Conservation (phyloP, 2,797 vertebrate genomes). For the Hippoglossus hippoglossus region DNA sequence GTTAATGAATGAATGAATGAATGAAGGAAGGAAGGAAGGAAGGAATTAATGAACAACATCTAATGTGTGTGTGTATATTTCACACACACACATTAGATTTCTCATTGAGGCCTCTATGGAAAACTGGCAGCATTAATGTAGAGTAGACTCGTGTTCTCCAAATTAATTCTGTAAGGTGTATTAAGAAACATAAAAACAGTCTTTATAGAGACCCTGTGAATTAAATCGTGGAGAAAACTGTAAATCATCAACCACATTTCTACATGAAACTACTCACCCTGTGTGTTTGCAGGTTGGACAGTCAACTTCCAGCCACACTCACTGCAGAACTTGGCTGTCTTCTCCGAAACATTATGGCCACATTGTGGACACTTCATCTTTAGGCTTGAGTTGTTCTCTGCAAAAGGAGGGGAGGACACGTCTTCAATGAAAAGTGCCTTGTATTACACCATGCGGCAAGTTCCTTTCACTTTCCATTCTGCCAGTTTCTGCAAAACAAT, state of each 20-base stretch:
- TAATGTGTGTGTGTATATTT: too few species aligned
- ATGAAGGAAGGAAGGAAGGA: too few species aligned
- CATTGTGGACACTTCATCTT: slow-evolving; percentile 82
- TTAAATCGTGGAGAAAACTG: background rate
- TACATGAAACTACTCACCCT: slow-evolving; percentile 57
- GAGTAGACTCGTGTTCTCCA: background rate
- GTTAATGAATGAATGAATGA: too few species aligned
- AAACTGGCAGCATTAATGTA: too few species aligned
- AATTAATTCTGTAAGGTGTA: background rate
- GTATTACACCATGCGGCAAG: background rate
- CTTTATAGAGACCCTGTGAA: background rate
- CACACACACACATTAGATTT: too few species aligned
- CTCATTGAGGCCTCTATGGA: too few species aligned
- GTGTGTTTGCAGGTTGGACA: slow-evolving; percentile 31
- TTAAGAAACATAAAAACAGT: background rate
- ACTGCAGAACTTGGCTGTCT: slow-evolving; percentile 84
- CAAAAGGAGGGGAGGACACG: background rate
- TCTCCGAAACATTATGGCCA: slow-evolving; percentile 51
- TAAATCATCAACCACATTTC: background rate
- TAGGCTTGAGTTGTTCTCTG: slow-evolving; percentile 24
- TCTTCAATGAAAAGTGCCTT: background rate
- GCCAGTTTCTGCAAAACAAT: background rate
- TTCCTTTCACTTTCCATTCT: slow-evolving; percentile 75
- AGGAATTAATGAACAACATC: too few species aligned
- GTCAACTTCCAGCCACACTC: slow-evolving; percentile 67